Percentiles rank a stretch among this genome's conserved stretches.
phyloP scores from a whole-genome alignment of 2,797 vertebrate genomes.

The Mionectes olivaceus region DNA sequence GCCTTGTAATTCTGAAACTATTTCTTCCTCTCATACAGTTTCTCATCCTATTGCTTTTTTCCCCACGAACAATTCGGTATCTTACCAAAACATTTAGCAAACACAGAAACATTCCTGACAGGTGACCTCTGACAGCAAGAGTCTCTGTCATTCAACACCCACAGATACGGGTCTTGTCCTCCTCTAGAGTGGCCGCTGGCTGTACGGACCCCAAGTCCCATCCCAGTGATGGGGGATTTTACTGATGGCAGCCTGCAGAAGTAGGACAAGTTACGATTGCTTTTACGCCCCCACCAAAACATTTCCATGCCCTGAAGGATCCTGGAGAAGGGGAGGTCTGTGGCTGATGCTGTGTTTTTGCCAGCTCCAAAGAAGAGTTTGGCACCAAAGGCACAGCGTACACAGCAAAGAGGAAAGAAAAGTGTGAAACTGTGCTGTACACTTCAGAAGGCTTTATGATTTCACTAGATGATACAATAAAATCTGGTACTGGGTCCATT shows the following conservation, averaged over 20 bases:
- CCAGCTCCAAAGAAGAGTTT: neutral
- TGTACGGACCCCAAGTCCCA: fast-evolving
- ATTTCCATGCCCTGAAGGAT: neutral
- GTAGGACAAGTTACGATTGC: neutral
- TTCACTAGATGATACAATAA: neutral
- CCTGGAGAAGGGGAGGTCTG: neutral
- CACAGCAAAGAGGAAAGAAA: neutral
- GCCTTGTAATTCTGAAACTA: neutral
- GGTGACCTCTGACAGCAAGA: neutral
- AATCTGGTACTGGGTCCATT: neutral
- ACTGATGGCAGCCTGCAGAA: neutral
- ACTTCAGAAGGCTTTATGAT: neutral
- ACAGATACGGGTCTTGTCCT: fast-evolving
- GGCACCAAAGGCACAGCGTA: fast-evolving
- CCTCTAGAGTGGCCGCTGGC: neutral
- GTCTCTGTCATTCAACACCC: neutral
- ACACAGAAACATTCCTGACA: neutral
- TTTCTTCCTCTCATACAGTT: neutral
- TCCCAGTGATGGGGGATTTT: neutral
- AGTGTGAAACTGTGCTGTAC: fast-evolving
- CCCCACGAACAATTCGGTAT: neutral
- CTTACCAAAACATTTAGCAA: neutral
- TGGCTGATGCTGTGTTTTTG: fast-evolving
- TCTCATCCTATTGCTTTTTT: neutral
- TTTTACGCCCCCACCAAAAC: neutral